Evolutionary conservation across 2,797 vertebrate genomes (phyloP).

Genomic region (Trematomus bernacchii): DNA sequence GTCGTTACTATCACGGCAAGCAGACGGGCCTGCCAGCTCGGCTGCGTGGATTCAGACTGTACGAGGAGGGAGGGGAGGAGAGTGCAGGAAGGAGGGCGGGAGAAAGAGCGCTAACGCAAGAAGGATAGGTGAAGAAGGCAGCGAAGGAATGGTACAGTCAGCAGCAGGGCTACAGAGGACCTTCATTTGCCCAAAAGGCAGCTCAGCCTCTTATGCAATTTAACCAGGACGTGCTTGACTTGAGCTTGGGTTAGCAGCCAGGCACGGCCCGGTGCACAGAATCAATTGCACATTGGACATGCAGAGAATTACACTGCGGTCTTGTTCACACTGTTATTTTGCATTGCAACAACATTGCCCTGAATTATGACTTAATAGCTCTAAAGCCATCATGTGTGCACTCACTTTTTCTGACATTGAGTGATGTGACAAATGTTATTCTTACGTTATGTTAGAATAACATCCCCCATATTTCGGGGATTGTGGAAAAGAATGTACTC

Average conservation of each 20-base stretch:
- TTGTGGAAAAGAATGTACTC: not conserved
- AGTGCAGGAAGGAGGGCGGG: conserved; percentile 27
- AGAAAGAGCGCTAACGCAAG: conserved; percentile 37
- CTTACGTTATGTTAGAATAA: not conserved
- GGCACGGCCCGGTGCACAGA: conserved; percentile 59
- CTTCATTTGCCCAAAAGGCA: conserved; percentile 76
- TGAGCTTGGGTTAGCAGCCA: conserved; percentile 61
- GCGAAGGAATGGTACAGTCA: conserved; percentile 67
- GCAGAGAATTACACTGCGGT: conserved; percentile 51
- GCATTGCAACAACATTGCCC: conserved; percentile 35
- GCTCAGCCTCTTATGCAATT: conserved; percentile 80
- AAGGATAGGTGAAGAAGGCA: conserved; percentile 58
- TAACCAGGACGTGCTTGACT: conserved; percentile 75
- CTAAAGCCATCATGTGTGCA: conserved; percentile 1
- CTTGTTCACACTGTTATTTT: conserved; percentile 56
- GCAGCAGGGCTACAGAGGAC: conserved; percentile 67
- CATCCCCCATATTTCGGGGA: not conserved
- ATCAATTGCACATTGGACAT: conserved; percentile 67
- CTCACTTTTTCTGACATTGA: conserved; percentile 6
- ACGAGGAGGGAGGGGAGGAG: conserved; percentile 49
- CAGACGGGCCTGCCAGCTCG: conserved; percentile 74
- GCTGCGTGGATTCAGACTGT: conserved; percentile 66
- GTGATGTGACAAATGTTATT: conserved; percentile 2
- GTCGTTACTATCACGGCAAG: conserved; percentile 81
- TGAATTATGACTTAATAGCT: conserved; percentile 43